Conservation (phyloP, 1,140 invertebrate genomes). For the Musca domestica region DNA sequence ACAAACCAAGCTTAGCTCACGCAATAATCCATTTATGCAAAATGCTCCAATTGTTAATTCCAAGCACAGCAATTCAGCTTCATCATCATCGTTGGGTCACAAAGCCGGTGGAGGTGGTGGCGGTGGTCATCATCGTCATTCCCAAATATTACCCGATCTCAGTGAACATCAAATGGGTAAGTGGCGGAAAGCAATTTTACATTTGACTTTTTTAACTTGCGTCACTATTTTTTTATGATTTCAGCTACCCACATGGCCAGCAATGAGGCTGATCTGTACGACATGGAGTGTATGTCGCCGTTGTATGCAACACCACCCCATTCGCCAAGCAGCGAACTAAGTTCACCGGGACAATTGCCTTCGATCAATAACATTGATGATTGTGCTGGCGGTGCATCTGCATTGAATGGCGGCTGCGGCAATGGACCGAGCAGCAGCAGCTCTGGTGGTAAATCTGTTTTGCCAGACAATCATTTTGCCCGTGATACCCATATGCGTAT, state of each 20-base stretch:
- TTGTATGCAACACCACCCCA: slow-evolving; percentile 81
- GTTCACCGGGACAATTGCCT: slow-evolving; percentile 57
- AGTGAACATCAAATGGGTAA: slow-evolving; percentile 51
- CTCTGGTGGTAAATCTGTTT: slow-evolving; percentile 34
- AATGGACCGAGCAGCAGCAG: slow-evolving; percentile 36
- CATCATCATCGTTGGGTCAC: slow-evolving; percentile 10
- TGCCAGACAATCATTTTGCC: slow-evolving; percentile 72
- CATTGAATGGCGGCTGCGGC: slow-evolving; percentile 23
- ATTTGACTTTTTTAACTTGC: slow-evolving; percentile 27
- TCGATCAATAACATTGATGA: slow-evolving; percentile 56
- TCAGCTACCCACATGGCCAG: slow-evolving; percentile 43
- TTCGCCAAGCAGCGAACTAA: slow-evolving; percentile 73
- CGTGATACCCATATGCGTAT: slow-evolving; percentile 88
- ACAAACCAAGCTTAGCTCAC: slow-evolving; percentile 50
- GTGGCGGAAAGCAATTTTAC: neutral
- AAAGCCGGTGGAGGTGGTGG: slow-evolving; percentile 37
- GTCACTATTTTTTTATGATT: slow-evolving; percentile 3
- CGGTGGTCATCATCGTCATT: slow-evolving; percentile 56
- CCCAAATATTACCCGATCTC: slow-evolving; percentile 50
- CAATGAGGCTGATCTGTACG: slow-evolving; percentile 52
- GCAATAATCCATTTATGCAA: slow-evolving; percentile 44
- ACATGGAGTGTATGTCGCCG: slow-evolving; percentile 60
- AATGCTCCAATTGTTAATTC: slow-evolving; percentile 43
- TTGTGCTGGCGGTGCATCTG: slow-evolving; percentile 37
- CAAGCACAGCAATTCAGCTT: slow-evolving; percentile 53